These are phyloP conservation scores for Trichomalopsis sarcophagae DNA, from an alignment of 1,140 invertebrate species.

Conservation along the genomic window DNA sequence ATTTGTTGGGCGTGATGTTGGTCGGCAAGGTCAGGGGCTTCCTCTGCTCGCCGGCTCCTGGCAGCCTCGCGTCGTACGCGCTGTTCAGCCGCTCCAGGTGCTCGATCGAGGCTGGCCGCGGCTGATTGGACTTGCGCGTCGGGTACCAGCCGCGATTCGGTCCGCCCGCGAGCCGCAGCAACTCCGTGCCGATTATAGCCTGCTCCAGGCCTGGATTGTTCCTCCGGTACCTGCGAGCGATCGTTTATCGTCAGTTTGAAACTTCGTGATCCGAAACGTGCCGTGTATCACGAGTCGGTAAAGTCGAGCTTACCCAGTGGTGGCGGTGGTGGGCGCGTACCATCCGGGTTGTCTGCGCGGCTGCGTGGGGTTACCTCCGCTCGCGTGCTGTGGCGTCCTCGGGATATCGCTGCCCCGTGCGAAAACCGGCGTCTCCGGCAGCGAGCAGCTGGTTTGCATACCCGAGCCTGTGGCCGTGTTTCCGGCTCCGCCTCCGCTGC, in stretches of 20 bases:
- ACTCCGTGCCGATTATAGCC: slow-evolving; percentile 83
- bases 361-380: slow-evolving; percentile 66
- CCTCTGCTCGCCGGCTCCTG: slow-evolving; percentile 76
- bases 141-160: slow-evolving; percentile 90
- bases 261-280: too few species aligned
- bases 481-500: slow-evolving; percentile 67
- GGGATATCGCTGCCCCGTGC: slow-evolving; percentile 86
- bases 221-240: slow-evolving; percentile 75
- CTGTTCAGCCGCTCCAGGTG: slow-evolving; percentile 84
- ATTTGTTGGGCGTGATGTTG: slow-evolving; percentile 87
- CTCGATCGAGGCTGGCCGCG: slow-evolving; percentile 87
- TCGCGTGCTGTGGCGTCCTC: slow-evolving; percentile 80
- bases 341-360: slow-evolving; percentile 71
- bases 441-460: slow-evolving; percentile 86
- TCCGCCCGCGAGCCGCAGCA: slow-evolving; percentile 84
- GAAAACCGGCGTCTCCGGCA: slow-evolving; percentile 89
- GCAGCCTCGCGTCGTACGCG: slow-evolving; percentile 73
- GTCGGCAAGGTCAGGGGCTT: slow-evolving; percentile 89
- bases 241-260: neutral
- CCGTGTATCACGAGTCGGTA: neutral
- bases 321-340: slow-evolving; percentile 71
- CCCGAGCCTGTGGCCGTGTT: slow-evolving; percentile 69
- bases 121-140: slow-evolving; percentile 74
- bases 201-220: slow-evolving; percentile 80
- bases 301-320: slow-evolving; percentile 65